These are phyloP conservation scores for Bergia puertoricense DNA, from an alignment of 92 coral and sea anemone species.

Conservation along the genomic window DNA sequence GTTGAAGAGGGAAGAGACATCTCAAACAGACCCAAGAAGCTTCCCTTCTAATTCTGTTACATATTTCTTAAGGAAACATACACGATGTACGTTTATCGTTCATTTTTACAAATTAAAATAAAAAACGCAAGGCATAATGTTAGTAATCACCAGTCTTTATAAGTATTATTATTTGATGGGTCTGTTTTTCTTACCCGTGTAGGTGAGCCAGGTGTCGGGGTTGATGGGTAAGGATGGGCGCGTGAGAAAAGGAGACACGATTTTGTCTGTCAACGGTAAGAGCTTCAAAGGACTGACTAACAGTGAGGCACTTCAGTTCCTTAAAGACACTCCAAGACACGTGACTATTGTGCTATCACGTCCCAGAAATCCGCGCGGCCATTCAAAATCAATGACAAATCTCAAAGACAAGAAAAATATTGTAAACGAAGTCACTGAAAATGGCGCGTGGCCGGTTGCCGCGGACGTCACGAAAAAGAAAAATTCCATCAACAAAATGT, in stretches of 20 bases:
- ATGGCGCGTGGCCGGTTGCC: constrained; percentile 92
- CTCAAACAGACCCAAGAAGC: no score
- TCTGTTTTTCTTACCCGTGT: neutral
- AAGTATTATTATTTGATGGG: neutral
- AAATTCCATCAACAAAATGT: constrained; percentile 45
- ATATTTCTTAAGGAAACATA: no score
- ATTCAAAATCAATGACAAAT: constrained; percentile 56
- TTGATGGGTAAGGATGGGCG: constrained; percentile 87
- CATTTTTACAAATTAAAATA: no score
- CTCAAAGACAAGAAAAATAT: constrained; percentile 61
- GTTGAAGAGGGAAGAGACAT: no score
- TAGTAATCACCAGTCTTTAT: no score
- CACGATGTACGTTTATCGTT: no score
- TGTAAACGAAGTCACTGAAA: constrained; percentile 45
- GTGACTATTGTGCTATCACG: constrained; percentile 88
- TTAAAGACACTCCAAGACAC: constrained; percentile 74
- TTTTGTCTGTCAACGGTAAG: constrained; percentile 86
- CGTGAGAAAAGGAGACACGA: constrained; percentile 82
- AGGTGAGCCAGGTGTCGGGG: constrained; percentile 89
- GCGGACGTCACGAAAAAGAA: constrained; percentile 69
- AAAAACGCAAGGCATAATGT: no score
- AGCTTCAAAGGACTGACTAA: constrained; percentile 77
- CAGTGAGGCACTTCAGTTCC: constrained; percentile 64
- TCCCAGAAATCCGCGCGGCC: constrained; percentile 56
- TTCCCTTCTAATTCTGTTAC: no score